Base-by-base conservation (phyloP, 2,797 vertebrate species). In the Bovichtus diacanthus region DNA sequence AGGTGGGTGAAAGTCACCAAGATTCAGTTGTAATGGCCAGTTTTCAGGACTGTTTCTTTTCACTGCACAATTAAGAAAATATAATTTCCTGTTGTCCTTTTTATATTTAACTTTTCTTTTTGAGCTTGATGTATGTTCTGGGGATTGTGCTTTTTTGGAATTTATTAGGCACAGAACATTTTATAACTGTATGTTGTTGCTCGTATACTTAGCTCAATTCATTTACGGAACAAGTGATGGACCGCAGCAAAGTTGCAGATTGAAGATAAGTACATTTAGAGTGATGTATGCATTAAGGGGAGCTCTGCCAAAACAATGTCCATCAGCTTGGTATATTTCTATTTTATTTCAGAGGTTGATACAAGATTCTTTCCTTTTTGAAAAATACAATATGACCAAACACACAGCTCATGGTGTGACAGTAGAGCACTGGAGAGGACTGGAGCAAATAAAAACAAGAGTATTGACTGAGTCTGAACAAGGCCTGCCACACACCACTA, bases 331-430 rank as follows among this genome's bases (percentile, higher is more conserved):
- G 13, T n/a, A 5, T 53, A 44, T 60, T 74, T 43, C 36, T 44
- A 1, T 84, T 75, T 58, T 19, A 66, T 78, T 76, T 71, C 59
- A 77, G 50, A 70, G 43, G 69, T 77, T 61, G n/a, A n/a, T n/a
- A 51, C 19, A 61, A 19, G 47, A 66, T 39, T 56, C 64, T 65
- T 70, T 71, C 34, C 21, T 74, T 67, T 72, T 70, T 73, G 21
- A 76, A 70, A 66, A 74, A 59, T 59, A 38, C 64, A 69, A 55
- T 74, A 36, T 49, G 23, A 49, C 53, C 64, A 56, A 62, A 81
- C 64, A 56, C 46, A 31, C 46, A 68, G 81, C 70, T 60, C 70
- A 36, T 46, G 43, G 41, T 50, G 50, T 64, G 68, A 81, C 69
- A 82, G 58, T 51, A 64, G n/a, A 50, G 41, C 10, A 4, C n/a